Base-by-base conservation (phyloP, 2,113 vertebrate genomes). In the Halichoeres trimaculatus region DNA sequence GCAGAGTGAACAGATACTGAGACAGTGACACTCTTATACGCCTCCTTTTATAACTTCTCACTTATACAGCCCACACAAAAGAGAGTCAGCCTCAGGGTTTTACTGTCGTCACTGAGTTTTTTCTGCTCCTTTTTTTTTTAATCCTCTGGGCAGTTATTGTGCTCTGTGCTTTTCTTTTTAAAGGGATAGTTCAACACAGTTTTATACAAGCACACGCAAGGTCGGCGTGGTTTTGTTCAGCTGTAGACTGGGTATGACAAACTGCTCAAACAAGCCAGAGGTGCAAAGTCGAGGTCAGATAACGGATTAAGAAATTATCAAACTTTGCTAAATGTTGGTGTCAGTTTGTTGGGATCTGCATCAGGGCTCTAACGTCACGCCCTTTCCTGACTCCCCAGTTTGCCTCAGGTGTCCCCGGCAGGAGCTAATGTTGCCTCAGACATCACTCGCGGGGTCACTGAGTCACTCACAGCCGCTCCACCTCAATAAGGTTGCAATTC, bases 321-420 rank as follows among this genome's bases (percentile, higher is more conserved):
- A n/a, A 40, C 38, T 13, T 12, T 3, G 40, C 2, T 41, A 11
- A 10, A 41, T 16, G 40, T 41, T 41, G 5, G 40, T 14, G 40
- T 14, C 40, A 16, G 10, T 41, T 14, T 41, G 12, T 41, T 48
- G 56, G 48, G 70, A 70, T 85, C 13, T 1, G 9, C 2, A 3
- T 1, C 30, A 50, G 40, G 61, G 43, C 57, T 63, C 38, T 23
- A 57, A 34, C 57, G 45, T 26, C 79, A 55, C 61, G 81, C 78
- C 66, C 43, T 70, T 62, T 43, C 41, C 52, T 24, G 64, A 53
- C 57, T 71, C 67, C 30, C 56, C 51, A 35, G 41, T 62, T 71
- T 58, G 76, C 60, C 73, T 75, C 61, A 38, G 73, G 76, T 76
- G 78, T 74, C 70, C 63, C 54, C 38, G 70, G 80, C 55, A 68